Conservation (phyloP, 2,888 invertebrate species). For the Campoplex nolae region DNA sequence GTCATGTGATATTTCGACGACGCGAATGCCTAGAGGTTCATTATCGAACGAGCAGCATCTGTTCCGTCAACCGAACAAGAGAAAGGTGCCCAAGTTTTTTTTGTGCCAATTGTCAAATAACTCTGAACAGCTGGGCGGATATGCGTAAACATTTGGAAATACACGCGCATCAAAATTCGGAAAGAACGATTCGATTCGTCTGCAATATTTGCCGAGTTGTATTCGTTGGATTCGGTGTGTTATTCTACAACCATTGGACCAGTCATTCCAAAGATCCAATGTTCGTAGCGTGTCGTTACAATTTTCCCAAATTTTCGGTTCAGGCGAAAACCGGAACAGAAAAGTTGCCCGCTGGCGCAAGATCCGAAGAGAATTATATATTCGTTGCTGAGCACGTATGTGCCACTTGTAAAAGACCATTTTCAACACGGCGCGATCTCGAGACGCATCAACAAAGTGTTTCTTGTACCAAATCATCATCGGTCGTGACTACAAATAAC, state of each 20-base stretch:
- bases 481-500: neutral
- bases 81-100: slow-evolving; percentile 76
- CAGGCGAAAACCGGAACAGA: slow-evolving; percentile 68
- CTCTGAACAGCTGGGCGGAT: slow-evolving; percentile 73
- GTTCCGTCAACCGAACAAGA: slow-evolving; percentile 69
- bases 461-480: neutral
- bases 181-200: slow-evolving; percentile 74
- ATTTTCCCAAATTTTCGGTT: slow-evolving; percentile 77
- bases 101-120: slow-evolving; percentile 75
- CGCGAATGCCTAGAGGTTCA: slow-evolving; percentile 80
- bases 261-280: slow-evolving; percentile 76
- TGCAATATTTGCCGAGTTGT: slow-evolving; percentile 81
- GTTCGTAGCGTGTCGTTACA: slow-evolving; percentile 77
- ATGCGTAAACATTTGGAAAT: slow-evolving; percentile 76
- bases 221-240: slow-evolving; percentile 77
- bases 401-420: slow-evolving; percentile 74
- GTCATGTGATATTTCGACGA: slow-evolving; percentile 77
- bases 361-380: slow-evolving; percentile 73
- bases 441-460: slow-evolving; percentile 38
- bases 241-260: slow-evolving; percentile 79
- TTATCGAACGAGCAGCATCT: slow-evolving; percentile 70
- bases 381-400: slow-evolving; percentile 80
- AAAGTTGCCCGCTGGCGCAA: slow-evolving; percentile 58
- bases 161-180: slow-evolving; percentile 72
- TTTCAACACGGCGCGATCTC: slow-evolving; percentile 69